Evolutionary conservation across 1,140 invertebrate genomes (phyloP), one percentile per base, ranked within the genome.

Genomic region (Aphaenogaster floridana): DNA sequence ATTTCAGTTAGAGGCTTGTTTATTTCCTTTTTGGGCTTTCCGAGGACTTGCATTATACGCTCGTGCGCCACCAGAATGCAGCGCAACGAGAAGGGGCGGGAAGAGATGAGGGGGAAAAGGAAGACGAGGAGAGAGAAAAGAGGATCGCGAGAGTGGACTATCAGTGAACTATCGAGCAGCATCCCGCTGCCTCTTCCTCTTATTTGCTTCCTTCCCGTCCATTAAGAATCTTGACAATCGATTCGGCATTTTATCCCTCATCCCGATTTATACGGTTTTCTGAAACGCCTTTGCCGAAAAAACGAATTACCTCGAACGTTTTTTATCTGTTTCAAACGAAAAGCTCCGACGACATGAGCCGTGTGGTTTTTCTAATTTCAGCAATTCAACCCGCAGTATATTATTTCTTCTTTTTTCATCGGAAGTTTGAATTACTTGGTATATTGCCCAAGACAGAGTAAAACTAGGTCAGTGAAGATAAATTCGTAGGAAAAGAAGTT

Each of bases 1-100:
- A 93, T 94, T 94, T 93, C 92, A 91, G 91, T 93, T 93, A 93
- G 88, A 72, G 88, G 76, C 88, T 68, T 92, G 90, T 93, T 93
- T 94, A 93, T 94, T 93, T 93, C 92, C 89, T 92, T 94, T 94
- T 93, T 87, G 11, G 78, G 71, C 59, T 84, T 42, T 77, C 71
- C 69, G 80, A 64, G 76, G 63, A 50, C 78, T 79, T 71, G 86
- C 88, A 85, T 90, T 91, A 90, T 83, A 88, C 76, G 78, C 68
- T 59, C 87, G 77, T 61, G 54, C 77, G 74, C 72, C 69, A 52
- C 72, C 86, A 92, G 88, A 89, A 85, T 88, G 86, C 81, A 81
- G 90, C 91, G 78, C 57, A 86, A 89, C 89, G 86, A 69, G 77
- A 78, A 54, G 57, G 42, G n/a, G 77, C 45, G 77, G 52, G 28